Base-by-base conservation (phyloP, 2,797 vertebrate species). In the Diplodus puntazzo region DNA sequence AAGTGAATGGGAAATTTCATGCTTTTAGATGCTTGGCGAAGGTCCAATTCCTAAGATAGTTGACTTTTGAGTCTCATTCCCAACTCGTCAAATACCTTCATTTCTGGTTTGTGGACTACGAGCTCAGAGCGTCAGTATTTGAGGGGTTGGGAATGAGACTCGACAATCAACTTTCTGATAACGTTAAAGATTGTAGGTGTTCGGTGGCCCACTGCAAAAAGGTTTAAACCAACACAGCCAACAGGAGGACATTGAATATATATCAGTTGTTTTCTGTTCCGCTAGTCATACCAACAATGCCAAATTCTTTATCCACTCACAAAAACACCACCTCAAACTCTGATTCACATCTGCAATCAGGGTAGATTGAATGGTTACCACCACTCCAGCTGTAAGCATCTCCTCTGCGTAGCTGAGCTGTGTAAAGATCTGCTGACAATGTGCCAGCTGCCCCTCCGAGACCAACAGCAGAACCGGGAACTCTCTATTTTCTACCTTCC, bases 401-500 rank as follows among this genome's bases (percentile, higher is more conserved):
- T 78, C 75, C 45, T 54, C 65, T 46, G 50, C 58, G 42, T 62
- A 46, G 73, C 60, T 18, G 61, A 69, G 50, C 69, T 78, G 70
- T 77, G 68, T 70, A 75, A 85, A 84, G 81, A 88, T 87, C 85
- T 84, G 81, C 86, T 87, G 84, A 84, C 88, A 74, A 34, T 49
- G 58, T 27, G 63, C 53, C 72, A 63, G 55, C 65, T 62, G 30
- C 61, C 69, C 79, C 78, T 73, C 50, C 0, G 79, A 86, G 81
- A 83, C 57, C 72, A 34, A 55, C 48, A 2, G 9, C 1, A 27
- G 21, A 81, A 69, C 59, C 42, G 59, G 52, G 54, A 69, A 49
- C 77, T 64, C 64, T 67, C 60, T 49, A 70, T 62, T 69, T 48
- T 54, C 48, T 21, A 25, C 30, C 21, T 2, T 25, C 25, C 27